Base-by-base conservation (phyloP, 1,140 invertebrate genomes). In the Eriosoma lanigerum region DNA sequence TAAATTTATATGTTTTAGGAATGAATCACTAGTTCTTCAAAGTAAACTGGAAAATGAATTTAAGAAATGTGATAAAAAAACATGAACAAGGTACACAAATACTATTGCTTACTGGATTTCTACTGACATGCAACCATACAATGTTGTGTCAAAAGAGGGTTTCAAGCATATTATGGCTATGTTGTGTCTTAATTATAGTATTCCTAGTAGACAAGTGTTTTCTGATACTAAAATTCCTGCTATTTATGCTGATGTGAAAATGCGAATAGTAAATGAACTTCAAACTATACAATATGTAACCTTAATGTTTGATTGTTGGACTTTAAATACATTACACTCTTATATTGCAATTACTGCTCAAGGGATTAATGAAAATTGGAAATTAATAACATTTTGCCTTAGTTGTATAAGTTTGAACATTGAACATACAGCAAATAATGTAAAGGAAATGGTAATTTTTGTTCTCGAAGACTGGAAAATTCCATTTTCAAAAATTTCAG, bases 131-230 rank as follows among this genome's bases (percentile, higher is more conserved):
- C 21, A 58, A 21, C 54, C 54, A 58, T 58, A 58, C 54, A 58
- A 58, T 26, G 21, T 58, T 24, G 21, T 58, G 21, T 58, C 54
- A 58, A 58, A 56, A 56, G 54, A 58, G 24, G 21, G 54, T 58
- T 58, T 58, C 12, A 58, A 58, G 54, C 54, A 58, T 21, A 58
- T 58, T 0, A 58, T 58, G 54, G 12, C 54, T 58, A 21, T 58
- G 54, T 58, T 58, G 54, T 26, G 54, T 58, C 21, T 21, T 24
- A 13, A 13, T 58, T 24, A 58, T 58, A 12, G 0, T 12, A 21
- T 58, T 24, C 54, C 54, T 58, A 58, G 54, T 58, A 58, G 21
- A 58, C 54, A 58, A 58, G 54, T 58, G 10, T 58, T 58, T 58
- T 9, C 54, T 58, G 21, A 26, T 58, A 26, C 1, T 58, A 24